A percentile compares a stretch with the other conserved stretches of the same genome.
phyloP scores from a whole-genome alignment of 2,797 vertebrate genomes.

The Pristis pectinata region DNA sequence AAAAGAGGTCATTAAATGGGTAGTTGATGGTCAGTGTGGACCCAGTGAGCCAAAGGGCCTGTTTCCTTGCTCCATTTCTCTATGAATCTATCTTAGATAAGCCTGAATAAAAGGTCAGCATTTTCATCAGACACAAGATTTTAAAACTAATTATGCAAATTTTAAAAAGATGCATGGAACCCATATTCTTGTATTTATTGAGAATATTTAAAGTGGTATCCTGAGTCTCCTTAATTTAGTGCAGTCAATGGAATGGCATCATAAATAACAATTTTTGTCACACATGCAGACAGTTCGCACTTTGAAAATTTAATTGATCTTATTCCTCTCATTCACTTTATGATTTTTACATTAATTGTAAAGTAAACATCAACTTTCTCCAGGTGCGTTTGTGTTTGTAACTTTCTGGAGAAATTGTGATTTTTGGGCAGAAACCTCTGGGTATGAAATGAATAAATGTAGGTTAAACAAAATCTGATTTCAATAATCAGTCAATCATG shows the following conservation, averaged over 20 bases:
- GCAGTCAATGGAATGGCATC: not conserved
- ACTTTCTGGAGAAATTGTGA: not conserved
- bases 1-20: not conserved
- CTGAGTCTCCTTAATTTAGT: not conserved
- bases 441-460: not conserved
- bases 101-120: not conserved
- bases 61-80: no score
- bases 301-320: not conserved
- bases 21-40: no score
- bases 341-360: not conserved
- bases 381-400: not conserved
- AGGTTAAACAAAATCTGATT: not conserved
- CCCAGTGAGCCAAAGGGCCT: no score
- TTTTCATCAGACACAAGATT: not conserved
- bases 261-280: not conserved
- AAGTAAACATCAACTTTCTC: no score
- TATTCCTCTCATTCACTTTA: not conserved
- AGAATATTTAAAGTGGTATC: not conserved
- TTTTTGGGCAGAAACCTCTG: not conserved
- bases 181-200: not conserved
- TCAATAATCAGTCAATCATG: not conserved
- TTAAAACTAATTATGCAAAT: not conserved
- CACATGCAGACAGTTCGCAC: not conserved
- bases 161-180: not conserved
- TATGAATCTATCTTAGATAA: not conserved